phyloP scores from a whole-genome alignment of 2,113 vertebrate genomes.

The Vulpes ferrilata region DNA sequence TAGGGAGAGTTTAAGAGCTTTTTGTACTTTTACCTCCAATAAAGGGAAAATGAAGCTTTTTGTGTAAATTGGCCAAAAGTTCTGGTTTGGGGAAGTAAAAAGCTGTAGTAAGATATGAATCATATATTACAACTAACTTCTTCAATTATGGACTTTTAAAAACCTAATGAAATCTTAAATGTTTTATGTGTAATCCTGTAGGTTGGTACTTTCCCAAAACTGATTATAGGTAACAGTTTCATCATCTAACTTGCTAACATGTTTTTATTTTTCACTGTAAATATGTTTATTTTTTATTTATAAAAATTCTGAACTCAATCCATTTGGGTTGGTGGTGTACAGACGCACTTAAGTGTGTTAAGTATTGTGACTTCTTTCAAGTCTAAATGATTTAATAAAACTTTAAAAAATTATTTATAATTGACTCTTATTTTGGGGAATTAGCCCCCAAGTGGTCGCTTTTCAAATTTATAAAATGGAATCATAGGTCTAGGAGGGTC shows the following conservation, averaged over 20 bases:
- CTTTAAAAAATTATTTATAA: slow-evolving; percentile 86
- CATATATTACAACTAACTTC: slow-evolving; percentile 77
- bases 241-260: slow-evolving; percentile 85
- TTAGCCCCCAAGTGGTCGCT: not conserved
- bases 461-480: not conserved
- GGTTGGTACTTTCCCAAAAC: slow-evolving; percentile 79
- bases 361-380: slow-evolving; percentile 99
- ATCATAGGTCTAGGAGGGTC: not conserved
- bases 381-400: slow-evolving; percentile 99
- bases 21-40: slow-evolving; percentile 78
- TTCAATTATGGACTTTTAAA: slow-evolving; percentile 80
- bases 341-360: slow-evolving; percentile 94
- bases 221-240: slow-evolving; percentile 83
- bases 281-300: slow-evolving; percentile 97
- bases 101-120: slow-evolving; percentile 80
- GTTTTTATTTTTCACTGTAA: slow-evolving; percentile 89
- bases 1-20: slow-evolving; percentile 77
- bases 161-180: slow-evolving; percentile 80
- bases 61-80: slow-evolving; percentile 63
- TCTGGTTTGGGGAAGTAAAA: slow-evolving; percentile 69
- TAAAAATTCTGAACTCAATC: slow-evolving; percentile 95
- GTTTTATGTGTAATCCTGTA: slow-evolving; percentile 82
- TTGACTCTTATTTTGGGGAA: slow-evolving; percentile 26
- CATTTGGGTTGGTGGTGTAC: slow-evolving; percentile 97
- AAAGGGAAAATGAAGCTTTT: slow-evolving; percentile 80